Percentiles rank a stretch among this genome's conserved stretches.
Evolutionary conservation across 2,888 invertebrate species (phyloP).

Genomic region (Eugnorisma glareosa): DNA sequence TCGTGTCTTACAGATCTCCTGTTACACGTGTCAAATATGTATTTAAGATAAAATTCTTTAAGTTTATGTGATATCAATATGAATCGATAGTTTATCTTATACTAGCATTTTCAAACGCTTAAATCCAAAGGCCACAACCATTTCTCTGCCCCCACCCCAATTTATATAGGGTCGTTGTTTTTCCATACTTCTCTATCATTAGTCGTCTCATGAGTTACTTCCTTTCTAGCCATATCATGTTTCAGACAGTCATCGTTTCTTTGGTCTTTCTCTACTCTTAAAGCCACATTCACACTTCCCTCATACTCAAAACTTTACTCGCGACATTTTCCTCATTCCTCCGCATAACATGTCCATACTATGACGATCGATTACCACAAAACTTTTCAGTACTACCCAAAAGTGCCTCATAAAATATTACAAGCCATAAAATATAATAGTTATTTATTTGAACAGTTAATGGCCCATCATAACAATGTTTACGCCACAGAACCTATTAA

Average conservation of each 20-base stretch:
- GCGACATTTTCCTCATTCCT: neutral
- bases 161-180: neutral
- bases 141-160: neutral
- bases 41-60: constrained; percentile 42
- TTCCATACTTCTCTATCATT: neutral
- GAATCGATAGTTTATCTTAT: neutral
- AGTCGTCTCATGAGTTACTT: neutral
- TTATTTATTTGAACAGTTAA: constrained; percentile 54
- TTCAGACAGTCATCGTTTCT: neutral
- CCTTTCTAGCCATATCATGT: neutral
- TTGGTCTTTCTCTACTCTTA: neutral
- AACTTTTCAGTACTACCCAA: neutral
- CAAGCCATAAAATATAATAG: constrained; percentile 27
- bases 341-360: neutral
- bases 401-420: constrained; percentile 11
- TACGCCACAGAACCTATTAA: constrained; percentile 46
- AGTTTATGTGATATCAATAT: constrained; percentile 1
- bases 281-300: neutral
- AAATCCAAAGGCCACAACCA: no score
- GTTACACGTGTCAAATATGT: constrained; percentile 49
- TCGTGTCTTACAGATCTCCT: constrained; percentile 56
- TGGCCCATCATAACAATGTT: constrained; percentile 51
- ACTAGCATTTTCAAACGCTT: neutral
- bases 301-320: neutral
- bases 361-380: neutral